Base-by-base conservation (phyloP, 2,113 vertebrate genomes). In the Leiothrix lutea region DNA sequence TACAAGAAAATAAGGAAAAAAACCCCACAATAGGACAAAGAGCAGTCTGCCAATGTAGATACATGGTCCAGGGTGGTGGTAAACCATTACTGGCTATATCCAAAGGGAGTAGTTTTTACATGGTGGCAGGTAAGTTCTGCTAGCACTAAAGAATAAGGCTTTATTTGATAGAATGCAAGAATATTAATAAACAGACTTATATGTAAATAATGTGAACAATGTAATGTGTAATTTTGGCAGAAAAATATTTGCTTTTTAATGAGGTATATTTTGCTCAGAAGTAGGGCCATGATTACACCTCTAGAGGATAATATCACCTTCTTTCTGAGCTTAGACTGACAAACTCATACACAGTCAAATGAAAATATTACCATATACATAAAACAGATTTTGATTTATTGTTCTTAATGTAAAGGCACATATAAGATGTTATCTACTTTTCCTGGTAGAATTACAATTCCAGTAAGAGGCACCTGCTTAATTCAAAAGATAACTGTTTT, bases 261-360 rank as follows among this genome's bases (percentile, higher is more conserved):
- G 88, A 97, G 79, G 92, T 96, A 82, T 96, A 92, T 94, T 86
- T 91, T 84, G 87, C 71, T 94, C 86, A 91, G 80, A 78, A 54
- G 35, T 14, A 72, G 42, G 74, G 54, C 38, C 35, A 57, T 38
- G 86, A 77, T 92, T 91, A 54, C 9, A 88, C 29, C 80, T 92
- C 56, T 40, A 71, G 58, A 92, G 60, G 53, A 66, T 62, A 91
- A 9, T 47, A 66, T 29, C 21, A 91, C 75, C 60, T 88, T 78
- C 50, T 84, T 88, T 80, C 72, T 94, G 83, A 95, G 85, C 61
- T 73, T 75, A 65, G 70, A 81, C 56, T 67, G 72, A 78, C 16
- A 80, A 88, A 93, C 12, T 67, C 40, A 51, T 22, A 64, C 15
- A 60, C 9, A 78, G 19, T 28, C 84, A 90, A 82, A 83, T 33